phyloP scores from a whole-genome alignment of 2,888 invertebrate genomes.

The Laspeyria flexula region DNA sequence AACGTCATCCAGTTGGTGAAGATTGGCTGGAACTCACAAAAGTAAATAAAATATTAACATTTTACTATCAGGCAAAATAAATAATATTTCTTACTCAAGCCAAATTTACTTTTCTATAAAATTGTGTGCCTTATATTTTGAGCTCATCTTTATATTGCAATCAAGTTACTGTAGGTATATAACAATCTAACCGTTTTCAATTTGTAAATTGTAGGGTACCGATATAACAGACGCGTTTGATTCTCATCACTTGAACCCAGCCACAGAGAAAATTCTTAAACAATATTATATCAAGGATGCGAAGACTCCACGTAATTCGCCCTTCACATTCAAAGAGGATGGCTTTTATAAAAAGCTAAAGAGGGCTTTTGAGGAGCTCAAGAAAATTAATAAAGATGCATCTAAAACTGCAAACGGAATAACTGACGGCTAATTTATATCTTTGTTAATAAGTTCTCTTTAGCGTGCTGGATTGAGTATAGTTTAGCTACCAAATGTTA shows the following conservation, averaged over 20 bases:
- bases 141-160: background rate
- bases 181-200: constrained; percentile 3
- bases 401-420: constrained; percentile 62
- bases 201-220: constrained; percentile 82
- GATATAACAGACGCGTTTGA: constrained; percentile 94
- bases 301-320: constrained; percentile 87
- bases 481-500: constrained; percentile 62
- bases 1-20: constrained; percentile 93
- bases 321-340: constrained; percentile 90
- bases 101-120: background rate
- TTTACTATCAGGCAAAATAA: constrained; percentile 7
- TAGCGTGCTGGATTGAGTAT: constrained; percentile 54
- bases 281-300: constrained; percentile 87
- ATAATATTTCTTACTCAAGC: background rate
- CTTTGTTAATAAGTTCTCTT: constrained; percentile 61
- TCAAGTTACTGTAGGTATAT: background rate
- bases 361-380: constrained; percentile 82
- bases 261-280: constrained; percentile 80
- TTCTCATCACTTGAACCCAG: constrained; percentile 88
- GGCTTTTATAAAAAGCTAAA: constrained; percentile 92
- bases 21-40: constrained; percentile 90
- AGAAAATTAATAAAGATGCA: constrained; percentile 76
- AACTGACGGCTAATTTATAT: constrained; percentile 65
- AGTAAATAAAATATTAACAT: constrained; percentile 64
- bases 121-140: background rate